Conservation (phyloP, 2,797 vertebrate species). For the Gymnothorax reevesii region DNA sequence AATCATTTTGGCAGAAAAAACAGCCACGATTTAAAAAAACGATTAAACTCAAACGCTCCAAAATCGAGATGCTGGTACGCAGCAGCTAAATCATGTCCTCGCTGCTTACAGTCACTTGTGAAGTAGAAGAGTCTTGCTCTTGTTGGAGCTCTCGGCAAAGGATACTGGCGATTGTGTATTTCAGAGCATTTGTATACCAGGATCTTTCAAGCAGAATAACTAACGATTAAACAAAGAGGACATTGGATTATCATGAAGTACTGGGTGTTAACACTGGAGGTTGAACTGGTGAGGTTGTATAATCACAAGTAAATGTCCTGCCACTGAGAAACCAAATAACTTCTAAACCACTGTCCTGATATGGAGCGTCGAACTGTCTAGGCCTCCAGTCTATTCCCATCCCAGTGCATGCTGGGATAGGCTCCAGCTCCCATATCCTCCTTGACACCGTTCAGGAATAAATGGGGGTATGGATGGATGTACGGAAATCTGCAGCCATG, state of each 20-base stretch:
- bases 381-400: no score
- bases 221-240: not conserved
- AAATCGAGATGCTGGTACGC: not conserved
- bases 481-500: not conserved
- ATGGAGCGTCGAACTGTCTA: no score
- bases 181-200: not conserved
- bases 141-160: not conserved
- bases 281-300: not conserved
- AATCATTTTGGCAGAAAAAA: not conserved
- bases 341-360: no score
- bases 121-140: not conserved
- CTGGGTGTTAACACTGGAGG: not conserved
- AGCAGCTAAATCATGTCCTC: not conserved
- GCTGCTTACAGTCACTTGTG: not conserved
- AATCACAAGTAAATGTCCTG: not conserved
- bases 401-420: no score
- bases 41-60: not conserved
- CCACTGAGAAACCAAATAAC: not conserved
- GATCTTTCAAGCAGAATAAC: not conserved
- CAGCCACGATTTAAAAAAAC: not conserved
- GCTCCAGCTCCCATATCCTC: no score
- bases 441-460: no score
- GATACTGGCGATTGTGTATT: not conserved
- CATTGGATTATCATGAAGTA: not conserved
- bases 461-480: no score